Base-by-base conservation (phyloP, 2,888 invertebrate genomes). In the Tachina fera region DNA sequence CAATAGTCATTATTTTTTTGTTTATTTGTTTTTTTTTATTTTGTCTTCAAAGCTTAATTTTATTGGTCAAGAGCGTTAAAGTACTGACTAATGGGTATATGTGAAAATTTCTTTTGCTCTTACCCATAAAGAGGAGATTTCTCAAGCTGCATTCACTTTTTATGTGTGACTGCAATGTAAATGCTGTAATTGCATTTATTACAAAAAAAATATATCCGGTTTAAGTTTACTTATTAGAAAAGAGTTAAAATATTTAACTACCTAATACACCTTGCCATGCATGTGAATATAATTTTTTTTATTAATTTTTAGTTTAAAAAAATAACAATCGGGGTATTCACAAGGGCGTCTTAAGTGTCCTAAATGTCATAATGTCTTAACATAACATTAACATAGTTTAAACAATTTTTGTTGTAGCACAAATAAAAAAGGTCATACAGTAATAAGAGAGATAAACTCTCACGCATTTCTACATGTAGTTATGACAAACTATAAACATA, bases 61-160 rank as follows among this genome's bases (percentile, higher is more conserved):
- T 76, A 65, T 80, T 71, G 80, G 65, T 75, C 78, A 76, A 71
- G 65, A 53, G 65, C 61, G 51, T 47, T 41, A n/a, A 63, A 47
- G 13, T 53, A 60, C 13, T 68, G 51, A 14, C n/a, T 60, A 71
- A 22, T 58, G n/a, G 9, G 16, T 51, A 6, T 53, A 9, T 60
- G 63, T 9, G 31, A 51, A 60, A 56, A 51, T 72, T 60, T 75
- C 43, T 68, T 81, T 68, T 61, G 19, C 51, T 53, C 31, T 67
- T 31, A 49, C 45, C 41, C 10, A 10, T 19, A 49, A 45, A 53
- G 75, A 39, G 47, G 10, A 60, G 16, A 41, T 74, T 68, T 74
- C 45, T 78, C 22, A 53, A 49, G 39, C 49, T 79, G 61, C 71
- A 67, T 86, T 86, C 53, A 86, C 78, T 83, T 79, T 86, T 60